Conservation (phyloP, 1,140 invertebrate species). For the Ips typographus region DNA sequence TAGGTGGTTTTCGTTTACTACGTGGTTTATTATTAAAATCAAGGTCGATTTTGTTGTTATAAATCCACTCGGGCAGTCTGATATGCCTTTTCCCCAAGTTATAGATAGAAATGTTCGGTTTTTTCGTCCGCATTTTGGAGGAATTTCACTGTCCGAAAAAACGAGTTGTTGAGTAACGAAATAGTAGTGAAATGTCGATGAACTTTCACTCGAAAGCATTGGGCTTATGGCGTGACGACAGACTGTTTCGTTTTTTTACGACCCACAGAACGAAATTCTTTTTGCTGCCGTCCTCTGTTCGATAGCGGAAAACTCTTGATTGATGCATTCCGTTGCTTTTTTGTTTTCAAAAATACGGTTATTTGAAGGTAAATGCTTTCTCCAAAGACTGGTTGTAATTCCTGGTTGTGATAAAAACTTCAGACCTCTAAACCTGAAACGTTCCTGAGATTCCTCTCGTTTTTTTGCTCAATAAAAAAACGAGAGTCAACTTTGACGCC, state of each 20-base stretch:
- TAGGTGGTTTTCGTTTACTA: constrained; percentile 15
- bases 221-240: neutral
- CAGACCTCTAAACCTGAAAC: too few species aligned
- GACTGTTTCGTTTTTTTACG: neutral
- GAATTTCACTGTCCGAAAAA: neutral
- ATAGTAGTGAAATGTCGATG: neutral
- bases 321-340: too few species aligned
- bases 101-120: neutral
- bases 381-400: too few species aligned
- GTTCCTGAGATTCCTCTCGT: too few species aligned
- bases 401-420: too few species aligned
- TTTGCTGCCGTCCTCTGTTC: neutral
- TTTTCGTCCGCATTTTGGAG: neutral
- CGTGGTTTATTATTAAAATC: constrained; percentile 11
- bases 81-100: neutral
- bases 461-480: too few species aligned
- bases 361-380: too few species aligned
- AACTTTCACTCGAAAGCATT: neutral
- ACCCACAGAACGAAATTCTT: neutral
- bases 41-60: constrained; percentile 7
- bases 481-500: too few species aligned
- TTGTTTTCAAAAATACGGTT: too few species aligned
- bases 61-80: neutral
- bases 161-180: neutral
- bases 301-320: neutral